These are phyloP conservation scores for Oenanthe oenanthe DNA, from an alignment of 2,113 vertebrate species.

Conservation along the genomic window DNA sequence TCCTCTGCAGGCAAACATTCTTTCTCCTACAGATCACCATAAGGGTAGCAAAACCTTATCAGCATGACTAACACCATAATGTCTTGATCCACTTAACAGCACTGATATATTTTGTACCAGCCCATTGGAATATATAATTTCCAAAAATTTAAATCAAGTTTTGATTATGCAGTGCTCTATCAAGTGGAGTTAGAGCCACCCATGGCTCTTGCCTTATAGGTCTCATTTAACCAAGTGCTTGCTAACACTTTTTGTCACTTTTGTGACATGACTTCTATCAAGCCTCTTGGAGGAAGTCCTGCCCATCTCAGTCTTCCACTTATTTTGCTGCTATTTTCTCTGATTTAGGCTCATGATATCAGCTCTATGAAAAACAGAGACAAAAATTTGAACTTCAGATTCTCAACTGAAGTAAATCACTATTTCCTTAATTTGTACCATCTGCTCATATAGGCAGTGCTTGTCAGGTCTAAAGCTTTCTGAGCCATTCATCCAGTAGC, in stretches of 20 bases:
- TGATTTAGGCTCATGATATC: not conserved
- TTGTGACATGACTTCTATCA: not conserved
- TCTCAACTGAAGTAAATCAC: not conserved
- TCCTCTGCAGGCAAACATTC: conserved; percentile 37
- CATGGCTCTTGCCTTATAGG: not conserved
- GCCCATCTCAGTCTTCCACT: not conserved
- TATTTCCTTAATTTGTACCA: conserved; percentile 15
- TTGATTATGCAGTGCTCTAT: not conserved
- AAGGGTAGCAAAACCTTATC: not conserved
- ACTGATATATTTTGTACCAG: not conserved
- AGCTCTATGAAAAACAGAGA: not conserved
- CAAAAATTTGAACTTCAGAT: not conserved
- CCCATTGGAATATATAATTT: not conserved
- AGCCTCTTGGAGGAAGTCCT: not conserved
- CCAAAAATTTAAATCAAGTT: not conserved
- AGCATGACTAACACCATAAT: not conserved
- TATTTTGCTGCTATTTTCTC: not conserved
- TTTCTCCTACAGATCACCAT: conserved; percentile 20
- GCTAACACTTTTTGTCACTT: not conserved
- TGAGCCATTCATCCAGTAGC: not conserved
- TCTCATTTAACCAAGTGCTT: not conserved
- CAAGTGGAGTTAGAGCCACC: not conserved
- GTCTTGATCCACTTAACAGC: not conserved
- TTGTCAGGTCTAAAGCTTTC: not conserved
- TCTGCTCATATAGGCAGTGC: not conserved